Evolutionary conservation across 2,113 vertebrate genomes (phyloP).

Genomic region (Mustela lutreola): DNA sequence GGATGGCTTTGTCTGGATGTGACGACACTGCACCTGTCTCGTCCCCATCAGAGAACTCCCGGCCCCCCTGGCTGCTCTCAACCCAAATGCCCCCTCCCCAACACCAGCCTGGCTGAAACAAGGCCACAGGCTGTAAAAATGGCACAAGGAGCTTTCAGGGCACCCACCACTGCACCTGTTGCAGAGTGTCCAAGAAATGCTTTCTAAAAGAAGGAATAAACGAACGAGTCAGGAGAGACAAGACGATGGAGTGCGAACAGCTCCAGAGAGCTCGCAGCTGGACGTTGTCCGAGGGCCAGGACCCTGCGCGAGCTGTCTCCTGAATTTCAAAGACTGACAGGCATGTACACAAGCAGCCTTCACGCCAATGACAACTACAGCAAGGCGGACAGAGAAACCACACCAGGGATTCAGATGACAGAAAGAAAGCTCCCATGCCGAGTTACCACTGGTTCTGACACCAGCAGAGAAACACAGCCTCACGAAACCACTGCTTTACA

Average conservation of each 20-base stretch:
- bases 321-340: background rate
- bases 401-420: background rate
- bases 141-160: background rate
- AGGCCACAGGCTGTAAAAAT: fast-evolving
- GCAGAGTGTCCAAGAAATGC: fast-evolving
- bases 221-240: background rate
- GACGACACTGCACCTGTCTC: background rate
- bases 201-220: background rate
- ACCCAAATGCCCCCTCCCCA: background rate
- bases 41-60: background rate
- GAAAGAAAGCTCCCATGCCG: background rate
- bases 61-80: background rate
- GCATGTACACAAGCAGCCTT: background rate
- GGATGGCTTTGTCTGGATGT: background rate
- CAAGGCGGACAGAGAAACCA: background rate
- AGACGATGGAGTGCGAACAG: background rate
- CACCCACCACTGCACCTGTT: background rate
- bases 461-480: background rate
- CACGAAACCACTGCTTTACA: background rate
- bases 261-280: background rate
- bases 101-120: background rate
- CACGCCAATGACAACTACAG: background rate
- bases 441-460: background rate
- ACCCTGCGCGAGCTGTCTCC: background rate
- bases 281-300: background rate